These are phyloP conservation scores for Melitaea cinxia DNA, from an alignment of 1,140 invertebrate genomes.

Conservation along the genomic window DNA sequence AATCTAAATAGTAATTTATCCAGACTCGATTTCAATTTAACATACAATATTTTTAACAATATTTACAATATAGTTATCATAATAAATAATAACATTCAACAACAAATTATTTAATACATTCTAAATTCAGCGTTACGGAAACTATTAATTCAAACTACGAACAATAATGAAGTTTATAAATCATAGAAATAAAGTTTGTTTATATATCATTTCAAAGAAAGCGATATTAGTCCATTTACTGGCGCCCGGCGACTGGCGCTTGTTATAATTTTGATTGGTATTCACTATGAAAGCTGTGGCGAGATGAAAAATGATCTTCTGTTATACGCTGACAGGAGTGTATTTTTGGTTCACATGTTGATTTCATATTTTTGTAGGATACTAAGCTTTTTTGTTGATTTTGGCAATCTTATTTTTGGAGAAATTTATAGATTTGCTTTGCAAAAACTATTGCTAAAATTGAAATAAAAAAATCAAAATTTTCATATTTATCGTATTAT, in stretches of 20 bases:
- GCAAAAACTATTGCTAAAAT: too few relatives aligned
- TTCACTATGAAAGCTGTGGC: conserved; percentile 33
- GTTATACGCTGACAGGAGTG: conserved; percentile 34
- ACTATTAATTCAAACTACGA: conserved; percentile 12
- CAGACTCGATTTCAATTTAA: too few relatives aligned
- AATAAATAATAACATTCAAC: conserved; percentile 15
- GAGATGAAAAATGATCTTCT: conserved; percentile 46
- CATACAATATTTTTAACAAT: too few relatives aligned
- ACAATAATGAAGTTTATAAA: conserved; percentile 15
- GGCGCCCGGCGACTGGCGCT: conserved; percentile 16
- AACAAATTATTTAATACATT: conserved; percentile 24
- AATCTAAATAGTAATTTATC: too few relatives aligned
- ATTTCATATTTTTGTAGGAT: conserved; percentile 29
- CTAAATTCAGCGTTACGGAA: conserved; percentile 25
- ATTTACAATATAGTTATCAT: too few relatives aligned
- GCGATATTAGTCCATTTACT: conserved; percentile 24
- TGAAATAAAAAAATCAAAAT: too few relatives aligned
- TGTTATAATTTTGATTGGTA: conserved; percentile 44
- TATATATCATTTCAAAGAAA: conserved; percentile 20
- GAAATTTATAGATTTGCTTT: too few relatives aligned
- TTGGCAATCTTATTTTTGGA: too few relatives aligned
- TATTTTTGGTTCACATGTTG: conserved; percentile 39
- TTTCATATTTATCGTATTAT: too few relatives aligned
- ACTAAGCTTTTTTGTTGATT: too few relatives aligned
- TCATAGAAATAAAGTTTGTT: conserved; percentile 15